A percentile compares a stretch with the other conserved stretches of the same genome.
phyloP scores from a whole-genome alignment of 2,888 invertebrate species.

The Epsilonema sp. region DNA sequence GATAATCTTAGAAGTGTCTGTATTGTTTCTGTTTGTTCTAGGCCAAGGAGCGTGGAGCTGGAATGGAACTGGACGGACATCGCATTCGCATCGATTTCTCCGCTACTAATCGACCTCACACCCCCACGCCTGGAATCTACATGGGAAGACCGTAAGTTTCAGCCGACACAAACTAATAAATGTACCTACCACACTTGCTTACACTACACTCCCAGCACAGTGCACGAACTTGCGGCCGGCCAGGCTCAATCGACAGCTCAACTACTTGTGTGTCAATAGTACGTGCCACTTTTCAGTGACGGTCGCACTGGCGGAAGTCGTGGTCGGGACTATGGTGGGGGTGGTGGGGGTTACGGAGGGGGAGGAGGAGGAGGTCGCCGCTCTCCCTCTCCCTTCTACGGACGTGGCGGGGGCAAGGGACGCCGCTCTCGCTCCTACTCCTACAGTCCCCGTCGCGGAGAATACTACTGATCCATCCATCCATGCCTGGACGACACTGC shows the following conservation, averaged over 20 bases:
- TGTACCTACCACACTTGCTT: too few species aligned
- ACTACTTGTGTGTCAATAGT: too few species aligned
- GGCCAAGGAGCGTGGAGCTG: slow-evolving; percentile 10
- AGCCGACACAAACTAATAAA: too few species aligned
- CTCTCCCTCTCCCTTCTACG: neutral
- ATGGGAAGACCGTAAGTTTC: slow-evolving; percentile 18
- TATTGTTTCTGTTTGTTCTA: slow-evolving; percentile 7
- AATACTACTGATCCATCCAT: neutral
- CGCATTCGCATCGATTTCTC: slow-evolving; percentile 22
- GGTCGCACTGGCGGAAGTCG: too few species aligned
- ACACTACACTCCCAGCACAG: too few species aligned
- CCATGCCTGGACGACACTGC: too few species aligned
- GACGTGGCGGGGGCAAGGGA: too few species aligned
- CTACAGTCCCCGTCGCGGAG: slow-evolving; percentile 3
- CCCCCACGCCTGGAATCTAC: slow-evolving; percentile 24
- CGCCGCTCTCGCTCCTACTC: slow-evolving; percentile 8
- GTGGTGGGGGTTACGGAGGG: slow-evolving; percentile 6
- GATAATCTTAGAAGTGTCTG: too few species aligned
- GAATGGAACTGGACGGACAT: slow-evolving; percentile 15
- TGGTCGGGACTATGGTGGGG: slow-evolving; percentile 8
- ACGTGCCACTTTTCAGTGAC: too few species aligned
- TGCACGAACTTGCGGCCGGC: too few species aligned
- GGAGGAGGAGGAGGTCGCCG: slow-evolving; percentile 1
- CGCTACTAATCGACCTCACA: slow-evolving; percentile 20
- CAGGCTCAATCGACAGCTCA: too few species aligned